Evolutionary conservation across 2,888 invertebrate genomes (phyloP), one percentile per base, ranked within the genome.

Genomic region (Epiblema foenella): DNA sequence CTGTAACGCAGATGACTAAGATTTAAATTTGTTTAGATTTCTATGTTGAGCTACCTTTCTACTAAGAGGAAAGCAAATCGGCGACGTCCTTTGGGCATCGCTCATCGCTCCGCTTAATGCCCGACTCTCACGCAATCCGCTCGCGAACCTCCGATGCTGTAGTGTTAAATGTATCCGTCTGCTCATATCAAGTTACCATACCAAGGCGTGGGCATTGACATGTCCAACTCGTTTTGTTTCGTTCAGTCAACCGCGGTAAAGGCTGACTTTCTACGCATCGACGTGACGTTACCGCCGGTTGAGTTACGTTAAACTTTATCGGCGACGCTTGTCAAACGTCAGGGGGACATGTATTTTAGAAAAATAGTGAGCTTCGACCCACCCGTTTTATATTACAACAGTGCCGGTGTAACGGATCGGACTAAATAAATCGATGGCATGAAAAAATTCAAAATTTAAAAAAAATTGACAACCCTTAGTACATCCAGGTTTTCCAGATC

Each of bases 181-280:
- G 86, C 83, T 86, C 85, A 88, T 92, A 92, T 93, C 93, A 82
- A 84, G 91, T 93, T 93, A 91, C 93, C 84, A 86, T 90, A 87
- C 86, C 85, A 85, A 93, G 90, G 93, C 93, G 93, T 93, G 92
- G 93, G 93, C 93, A 93, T 91, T 90, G 93, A 91, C 92, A 89
- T 91, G 91, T 90, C 87, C 85, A 84, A 88, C 89, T 91, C 91
- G 91, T 93, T 93, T 92, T 91, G 89, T 91, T 91, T 86, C 89
- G 89, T 89, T 90, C 90, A 89, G 80, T 88, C 87, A 83, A 87
- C 84, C 89, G 82, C 89, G 85, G 84, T 85, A 87, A 91, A 91
- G 90, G 89, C 90, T 91, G 89, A 89, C 89, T 91, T 88, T 90
- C 88, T 89, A 89, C 86, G 88, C 87, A 89, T 89, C 87, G 88